Percentiles rank a stretch among this genome's conserved stretches.
Conservation (phyloP, 2,797 vertebrate species). For the Phyllotis vaccarum region DNA sequence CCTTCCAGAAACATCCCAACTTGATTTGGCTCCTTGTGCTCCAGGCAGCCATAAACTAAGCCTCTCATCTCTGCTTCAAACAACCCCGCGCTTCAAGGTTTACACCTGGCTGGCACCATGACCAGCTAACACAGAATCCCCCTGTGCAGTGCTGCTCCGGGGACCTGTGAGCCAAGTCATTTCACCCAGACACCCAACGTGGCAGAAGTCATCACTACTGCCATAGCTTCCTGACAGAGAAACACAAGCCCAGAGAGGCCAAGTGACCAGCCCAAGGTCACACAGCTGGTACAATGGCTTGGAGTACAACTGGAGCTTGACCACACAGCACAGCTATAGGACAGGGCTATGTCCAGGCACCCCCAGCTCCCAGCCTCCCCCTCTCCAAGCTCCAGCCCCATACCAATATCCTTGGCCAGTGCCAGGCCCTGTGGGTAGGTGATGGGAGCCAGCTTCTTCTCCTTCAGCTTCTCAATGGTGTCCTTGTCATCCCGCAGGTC, state of each 20-base stretch:
- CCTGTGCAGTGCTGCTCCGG: fast-evolving
- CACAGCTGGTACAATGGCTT: neutral
- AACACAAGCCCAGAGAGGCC: slow-evolving; percentile 23
- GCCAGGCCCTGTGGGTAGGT: slow-evolving; percentile 80
- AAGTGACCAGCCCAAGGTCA: neutral
- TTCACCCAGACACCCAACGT: neutral
- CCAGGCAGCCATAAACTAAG: neutral
- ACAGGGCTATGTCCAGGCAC: neutral
- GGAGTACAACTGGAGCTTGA: neutral
- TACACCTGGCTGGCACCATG: fast-evolving
- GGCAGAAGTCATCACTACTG: neutral
- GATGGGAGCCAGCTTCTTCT: slow-evolving; percentile 92
- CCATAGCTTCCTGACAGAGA: neutral
- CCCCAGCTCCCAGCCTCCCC: neutral
- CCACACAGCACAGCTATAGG: fast-evolving
- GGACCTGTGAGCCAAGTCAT: fast-evolving
- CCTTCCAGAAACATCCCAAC: neutral
- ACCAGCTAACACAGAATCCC: neutral
- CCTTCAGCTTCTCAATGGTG: slow-evolving; percentile 96
- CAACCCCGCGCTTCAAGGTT: neutral
- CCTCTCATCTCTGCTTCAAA: neutral
- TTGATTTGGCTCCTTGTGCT: neutral
- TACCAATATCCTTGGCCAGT: slow-evolving; percentile 82
- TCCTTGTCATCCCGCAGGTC: slow-evolving; percentile 97
- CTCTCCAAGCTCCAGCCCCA: fast-evolving